Base-by-base conservation (phyloP, 2,888 invertebrate species). In the Gymnoscelis rufifasciata region DNA sequence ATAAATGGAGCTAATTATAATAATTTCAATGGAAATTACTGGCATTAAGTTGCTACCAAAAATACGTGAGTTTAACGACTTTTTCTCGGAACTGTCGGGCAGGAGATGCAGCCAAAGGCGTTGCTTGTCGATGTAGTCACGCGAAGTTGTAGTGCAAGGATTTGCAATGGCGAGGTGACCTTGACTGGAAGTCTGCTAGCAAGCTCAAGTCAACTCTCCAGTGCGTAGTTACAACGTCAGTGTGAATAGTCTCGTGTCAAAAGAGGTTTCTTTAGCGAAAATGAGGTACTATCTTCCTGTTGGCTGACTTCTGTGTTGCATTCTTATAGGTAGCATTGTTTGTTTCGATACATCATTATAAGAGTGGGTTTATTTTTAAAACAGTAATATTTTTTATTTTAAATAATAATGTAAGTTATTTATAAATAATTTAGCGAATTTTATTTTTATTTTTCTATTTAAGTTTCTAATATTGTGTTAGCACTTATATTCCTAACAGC, bases 31-130 rank as follows among this genome's bases (percentile, higher is more conserved):
- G 72, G 66, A 82, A 86, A 88, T 88, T 81, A 88, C 86, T 80
- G 80, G 84, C 80, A 88, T 88, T 88, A 88, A 78, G 77, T 74
- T 82, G 88, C 88, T 88, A 88, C 88, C 88, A 87, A 88, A 88
- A 80, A 84, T 87, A 87, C 83, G 81, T 83, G 82, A 83, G 78
- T 83, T 86, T 86, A 88, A 88, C 87, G 84, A 88, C 70, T 82
- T 82, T 78, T 88, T 87, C 88, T 80, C 66, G 79, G 88, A 88
- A 87, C 65, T 74, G 75, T 74, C 76, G 66, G 74, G 54, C 58
- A 64, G 66, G 75, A 76, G 73, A 69, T 61, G 62, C 59, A 52
- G 66, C 80, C 76, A 75, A 54, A 70, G 79, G 78, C 78, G 68
- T 57, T 64, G 33, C 19, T 35, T 23, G 68, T 64, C 62, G 62